phyloP scores from a whole-genome alignment of 2,797 vertebrate species.

The Myiotriccus ornatus region DNA sequence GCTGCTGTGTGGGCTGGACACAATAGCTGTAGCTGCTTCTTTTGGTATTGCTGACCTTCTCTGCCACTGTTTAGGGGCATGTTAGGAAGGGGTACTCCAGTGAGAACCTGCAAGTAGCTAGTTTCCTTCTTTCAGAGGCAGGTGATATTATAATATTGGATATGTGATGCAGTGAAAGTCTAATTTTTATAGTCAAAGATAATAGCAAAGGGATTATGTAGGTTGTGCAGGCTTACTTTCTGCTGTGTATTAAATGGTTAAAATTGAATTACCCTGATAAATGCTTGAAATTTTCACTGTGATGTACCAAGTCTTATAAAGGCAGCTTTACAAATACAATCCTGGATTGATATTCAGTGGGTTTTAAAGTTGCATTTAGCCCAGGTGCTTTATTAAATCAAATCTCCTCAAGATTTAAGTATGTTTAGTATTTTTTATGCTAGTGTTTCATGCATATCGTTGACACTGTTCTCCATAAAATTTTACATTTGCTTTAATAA shows the following conservation, averaged over 20 bases:
- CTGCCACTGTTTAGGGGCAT: background rate
- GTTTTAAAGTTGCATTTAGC: background rate
- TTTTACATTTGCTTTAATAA: background rate
- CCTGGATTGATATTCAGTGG: background rate
- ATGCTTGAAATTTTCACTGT: background rate
- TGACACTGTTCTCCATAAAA: background rate
- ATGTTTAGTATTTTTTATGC: background rate
- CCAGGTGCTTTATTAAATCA: accelerated
- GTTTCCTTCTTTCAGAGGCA: background rate
- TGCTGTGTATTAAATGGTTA: background rate
- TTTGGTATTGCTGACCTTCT: background rate
- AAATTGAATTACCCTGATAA: background rate
- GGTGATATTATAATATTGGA: background rate
- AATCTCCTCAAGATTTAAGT: background rate
- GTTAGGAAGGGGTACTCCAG: background rate
- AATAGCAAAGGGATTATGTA: background rate
- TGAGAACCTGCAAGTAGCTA: background rate
- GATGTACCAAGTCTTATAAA: background rate
- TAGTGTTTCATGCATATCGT: background rate
- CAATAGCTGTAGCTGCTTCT: background rate
- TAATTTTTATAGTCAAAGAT: background rate
- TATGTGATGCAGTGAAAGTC: background rate
- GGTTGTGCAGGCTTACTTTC: background rate
- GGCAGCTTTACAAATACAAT: background rate
- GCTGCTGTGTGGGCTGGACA: background rate